Conservation (phyloP, 2,888 invertebrate genomes). For the Drosophila algonquin region DNA sequence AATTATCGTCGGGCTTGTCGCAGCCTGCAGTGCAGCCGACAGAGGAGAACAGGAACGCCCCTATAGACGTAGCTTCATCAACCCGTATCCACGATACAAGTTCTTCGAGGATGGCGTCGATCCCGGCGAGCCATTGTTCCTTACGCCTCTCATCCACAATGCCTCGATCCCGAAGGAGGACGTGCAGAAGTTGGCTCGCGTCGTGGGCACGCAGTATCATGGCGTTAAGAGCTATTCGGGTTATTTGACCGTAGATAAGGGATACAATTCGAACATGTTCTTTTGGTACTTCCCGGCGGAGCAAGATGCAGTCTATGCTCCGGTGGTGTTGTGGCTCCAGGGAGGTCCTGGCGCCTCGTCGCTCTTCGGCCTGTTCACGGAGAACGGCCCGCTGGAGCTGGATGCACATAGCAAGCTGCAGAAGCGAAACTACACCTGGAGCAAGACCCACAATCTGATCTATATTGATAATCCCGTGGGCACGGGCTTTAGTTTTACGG, state of each 20-base stretch:
- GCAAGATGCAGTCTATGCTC: constrained; percentile 85
- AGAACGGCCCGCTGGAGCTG: constrained; percentile 91
- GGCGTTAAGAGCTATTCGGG: constrained; percentile 85
- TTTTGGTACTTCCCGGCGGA: constrained; percentile 96
- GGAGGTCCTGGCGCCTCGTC: constrained; percentile 94
- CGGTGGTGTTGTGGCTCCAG: constrained; percentile 93
- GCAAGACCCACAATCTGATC: constrained; percentile 89
- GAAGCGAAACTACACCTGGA: constrained; percentile 91
- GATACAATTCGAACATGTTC: constrained; percentile 92
- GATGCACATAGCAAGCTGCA: constrained; percentile 83
- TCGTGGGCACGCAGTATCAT: constrained; percentile 80
- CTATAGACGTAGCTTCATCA: constrained; percentile 80
- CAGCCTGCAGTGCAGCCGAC: constrained; percentile 3
- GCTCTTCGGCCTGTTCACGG: constrained; percentile 91
- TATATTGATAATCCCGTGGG: constrained; percentile 98
- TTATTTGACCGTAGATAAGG: constrained; percentile 92
- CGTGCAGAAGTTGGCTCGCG: constrained; percentile 82
- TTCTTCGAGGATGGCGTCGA: constrained; percentile 78
- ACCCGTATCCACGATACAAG: constrained; percentile 82
- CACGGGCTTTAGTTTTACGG: constrained; percentile 95
- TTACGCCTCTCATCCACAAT: constrained; percentile 81
- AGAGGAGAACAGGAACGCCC: constrained; percentile 30
- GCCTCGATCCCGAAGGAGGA: constrained; percentile 82
- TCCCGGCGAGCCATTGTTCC: constrained; percentile 84
- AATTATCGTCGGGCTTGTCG: constrained; percentile 32